phyloP scores from a whole-genome alignment of 2,113 vertebrate genomes.

The Upupa epops region DNA sequence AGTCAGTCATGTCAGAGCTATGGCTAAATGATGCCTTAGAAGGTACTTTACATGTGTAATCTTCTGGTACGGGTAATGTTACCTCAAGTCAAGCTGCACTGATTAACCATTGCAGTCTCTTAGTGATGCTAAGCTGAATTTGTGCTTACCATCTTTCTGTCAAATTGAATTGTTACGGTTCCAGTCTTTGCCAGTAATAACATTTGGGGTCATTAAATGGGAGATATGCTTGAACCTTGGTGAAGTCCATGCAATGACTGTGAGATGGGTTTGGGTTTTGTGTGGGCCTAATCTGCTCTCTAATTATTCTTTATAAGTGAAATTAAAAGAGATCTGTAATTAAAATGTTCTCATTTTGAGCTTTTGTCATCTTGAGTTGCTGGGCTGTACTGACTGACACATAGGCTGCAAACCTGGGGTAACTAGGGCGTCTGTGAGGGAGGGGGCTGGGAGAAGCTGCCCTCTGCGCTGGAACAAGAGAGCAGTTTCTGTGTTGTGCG shows the following conservation, averaged over 20 bases:
- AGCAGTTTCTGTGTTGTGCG: background rate
- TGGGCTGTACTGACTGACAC: background rate
- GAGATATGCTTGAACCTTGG: background rate
- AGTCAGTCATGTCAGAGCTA: background rate
- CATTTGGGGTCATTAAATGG: background rate
- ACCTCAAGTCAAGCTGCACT: background rate
- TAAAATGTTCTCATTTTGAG: constrained; percentile 11
- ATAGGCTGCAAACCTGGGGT: background rate
- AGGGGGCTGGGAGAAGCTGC: background rate
- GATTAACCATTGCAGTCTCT: background rate
- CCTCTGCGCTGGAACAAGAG: background rate
- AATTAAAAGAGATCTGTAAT: constrained; percentile 30
- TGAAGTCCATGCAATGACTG: background rate
- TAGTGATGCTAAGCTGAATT: background rate
- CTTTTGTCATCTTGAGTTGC: background rate
- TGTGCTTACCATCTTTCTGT: background rate
- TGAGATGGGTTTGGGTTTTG: background rate
- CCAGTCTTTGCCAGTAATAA: background rate
- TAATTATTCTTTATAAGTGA: constrained; percentile 18
- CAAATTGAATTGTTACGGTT: background rate
- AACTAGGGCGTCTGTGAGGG: background rate
- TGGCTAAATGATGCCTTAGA: background rate
- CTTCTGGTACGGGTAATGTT: background rate
- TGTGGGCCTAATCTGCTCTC: background rate
- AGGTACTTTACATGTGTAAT: background rate